Evolutionary conservation across 1,140 invertebrate genomes (phyloP).

Genomic region (Solenopsis invicta): DNA sequence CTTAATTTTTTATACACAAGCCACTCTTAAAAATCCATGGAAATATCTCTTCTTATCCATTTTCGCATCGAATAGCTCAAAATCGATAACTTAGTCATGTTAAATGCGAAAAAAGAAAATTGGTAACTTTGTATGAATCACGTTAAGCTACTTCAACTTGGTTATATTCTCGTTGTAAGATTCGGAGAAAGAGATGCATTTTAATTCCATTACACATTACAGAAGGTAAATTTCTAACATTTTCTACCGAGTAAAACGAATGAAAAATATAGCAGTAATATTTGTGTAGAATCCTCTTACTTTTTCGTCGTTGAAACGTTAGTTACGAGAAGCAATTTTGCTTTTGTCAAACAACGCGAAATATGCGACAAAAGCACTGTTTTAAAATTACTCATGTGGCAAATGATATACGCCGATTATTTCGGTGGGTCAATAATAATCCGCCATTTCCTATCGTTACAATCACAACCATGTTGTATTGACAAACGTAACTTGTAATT

Average conservation of each 20-base stretch:
- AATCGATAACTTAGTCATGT: constrained; percentile 10
- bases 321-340: constrained; percentile 15
- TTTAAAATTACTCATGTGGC: constrained; percentile 43
- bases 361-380: constrained; percentile 21
- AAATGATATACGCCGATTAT: constrained; percentile 36
- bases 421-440: constrained; percentile 48
- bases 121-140: neutral
- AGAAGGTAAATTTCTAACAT: constrained; percentile 9
- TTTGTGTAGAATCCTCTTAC: constrained; percentile 36
- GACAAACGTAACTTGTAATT: constrained; percentile 63
- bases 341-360: constrained; percentile 42
- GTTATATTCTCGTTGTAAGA: neutral
- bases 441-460: constrained; percentile 51
- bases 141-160: neutral
- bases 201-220: constrained; percentile 32
- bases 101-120: neutral
- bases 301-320: constrained; percentile 22
- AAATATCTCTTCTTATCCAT: neutral
- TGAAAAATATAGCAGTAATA: constrained; percentile 10
- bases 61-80: neutral
- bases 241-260: constrained; percentile 30
- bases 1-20: neutral
- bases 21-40: neutral
- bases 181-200: neutral
- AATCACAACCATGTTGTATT: constrained; percentile 10